Percentiles rank a stretch among this genome's conserved stretches.
Conservation (phyloP, 2,797 vertebrate genomes). For the Megalops cyprinoides region DNA sequence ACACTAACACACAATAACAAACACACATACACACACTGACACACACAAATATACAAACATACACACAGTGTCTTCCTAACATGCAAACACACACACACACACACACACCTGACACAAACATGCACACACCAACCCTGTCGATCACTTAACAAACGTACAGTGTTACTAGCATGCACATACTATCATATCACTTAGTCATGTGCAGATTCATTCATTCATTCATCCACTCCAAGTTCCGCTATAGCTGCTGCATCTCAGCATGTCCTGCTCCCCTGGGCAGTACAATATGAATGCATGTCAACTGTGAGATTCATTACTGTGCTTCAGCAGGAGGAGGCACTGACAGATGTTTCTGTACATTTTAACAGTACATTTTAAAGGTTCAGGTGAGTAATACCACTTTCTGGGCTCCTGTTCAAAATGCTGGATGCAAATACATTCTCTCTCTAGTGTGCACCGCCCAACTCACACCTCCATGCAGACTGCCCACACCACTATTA, state of each 20-base stretch:
- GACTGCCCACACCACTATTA: background rate
- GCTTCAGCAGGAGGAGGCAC: background rate
- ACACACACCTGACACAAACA: background rate
- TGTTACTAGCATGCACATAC: background rate
- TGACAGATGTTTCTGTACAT: background rate
- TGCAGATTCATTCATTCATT: too few species aligned
- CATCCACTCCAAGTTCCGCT: too few species aligned
- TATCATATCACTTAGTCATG: too few species aligned
- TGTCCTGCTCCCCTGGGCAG: too few species aligned
- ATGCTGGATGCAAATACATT: background rate
- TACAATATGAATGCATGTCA: too few species aligned
- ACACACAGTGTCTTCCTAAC: too few species aligned
- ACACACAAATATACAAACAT: background rate
- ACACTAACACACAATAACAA: background rate
- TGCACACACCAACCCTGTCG: background rate
- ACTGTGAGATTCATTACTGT: background rate
- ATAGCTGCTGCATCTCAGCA: background rate
- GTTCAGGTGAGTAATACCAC: background rate
- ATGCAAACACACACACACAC: background rate
- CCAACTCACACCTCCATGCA: background rate
- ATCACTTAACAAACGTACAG: background rate
- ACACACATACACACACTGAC: background rate
- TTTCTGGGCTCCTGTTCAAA: slow-evolving; percentile 2
- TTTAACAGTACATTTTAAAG: background rate
- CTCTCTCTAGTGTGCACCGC: background rate